These are phyloP conservation scores for Pseudochirops cupreus DNA, from an alignment of 2,797 vertebrate genomes.

Conservation along the genomic window DNA sequence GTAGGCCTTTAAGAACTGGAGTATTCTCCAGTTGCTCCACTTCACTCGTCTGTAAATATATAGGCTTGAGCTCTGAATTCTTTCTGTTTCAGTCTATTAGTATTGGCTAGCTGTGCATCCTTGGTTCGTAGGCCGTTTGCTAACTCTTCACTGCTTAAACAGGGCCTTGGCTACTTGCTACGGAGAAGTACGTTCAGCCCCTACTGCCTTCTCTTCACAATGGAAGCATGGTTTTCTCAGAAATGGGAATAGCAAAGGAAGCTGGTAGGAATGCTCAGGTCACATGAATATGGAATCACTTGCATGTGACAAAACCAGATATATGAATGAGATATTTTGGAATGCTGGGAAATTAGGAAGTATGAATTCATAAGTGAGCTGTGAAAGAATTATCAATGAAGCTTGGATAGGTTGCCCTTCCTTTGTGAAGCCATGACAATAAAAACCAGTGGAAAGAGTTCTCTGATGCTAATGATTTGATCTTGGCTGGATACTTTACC, in stretches of 20 bases:
- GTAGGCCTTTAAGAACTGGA: not conserved
- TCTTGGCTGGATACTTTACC: not conserved
- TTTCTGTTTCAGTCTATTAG: not conserved
- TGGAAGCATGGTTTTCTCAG: not conserved
- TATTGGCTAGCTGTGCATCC: not conserved
- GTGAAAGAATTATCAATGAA: not conserved
- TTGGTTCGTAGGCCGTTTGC: constrained; percentile 3
- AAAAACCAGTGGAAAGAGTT: not conserved
- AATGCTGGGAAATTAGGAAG: not conserved
- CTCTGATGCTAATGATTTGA: not conserved
- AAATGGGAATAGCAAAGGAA: not conserved
- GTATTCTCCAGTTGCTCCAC: not conserved
- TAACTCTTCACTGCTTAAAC: constrained; percentile 5
- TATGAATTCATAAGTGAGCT: not conserved
- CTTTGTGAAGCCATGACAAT: not conserved
- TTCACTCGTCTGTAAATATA: not conserved
- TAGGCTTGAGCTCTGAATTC: not conserved
- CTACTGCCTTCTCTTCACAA: not conserved
- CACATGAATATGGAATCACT: not conserved
- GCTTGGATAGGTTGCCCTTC: not conserved
- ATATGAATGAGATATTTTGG: not conserved
- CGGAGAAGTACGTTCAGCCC: not conserved
- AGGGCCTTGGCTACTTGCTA: not conserved
- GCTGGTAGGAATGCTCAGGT: not conserved
- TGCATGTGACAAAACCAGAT: not conserved